Evolutionary conservation across 2,797 vertebrate genomes (phyloP).

Genomic region (Scolopax rusticola): DNA sequence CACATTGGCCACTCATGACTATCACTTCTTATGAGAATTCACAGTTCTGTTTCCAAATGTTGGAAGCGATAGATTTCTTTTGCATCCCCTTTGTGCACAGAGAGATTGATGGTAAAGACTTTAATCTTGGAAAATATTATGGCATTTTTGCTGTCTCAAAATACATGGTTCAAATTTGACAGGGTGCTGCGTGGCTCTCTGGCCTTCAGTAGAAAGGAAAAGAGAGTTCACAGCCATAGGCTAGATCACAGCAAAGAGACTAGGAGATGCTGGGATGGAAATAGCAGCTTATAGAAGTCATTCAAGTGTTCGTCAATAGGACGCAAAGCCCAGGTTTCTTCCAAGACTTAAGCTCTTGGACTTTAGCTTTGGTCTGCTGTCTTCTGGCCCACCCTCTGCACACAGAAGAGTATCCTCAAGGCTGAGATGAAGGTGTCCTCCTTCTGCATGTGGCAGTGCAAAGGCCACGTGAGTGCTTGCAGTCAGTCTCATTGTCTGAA

Average conservation of each 20-base stretch:
- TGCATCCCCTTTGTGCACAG: neutral
- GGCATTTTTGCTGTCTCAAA: neutral
- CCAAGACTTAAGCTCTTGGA: neutral
- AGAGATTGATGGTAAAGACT: neutral
- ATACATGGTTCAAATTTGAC: neutral
- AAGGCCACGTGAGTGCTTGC: accelerated
- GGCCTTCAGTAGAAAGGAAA: neutral
- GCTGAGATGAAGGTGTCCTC: neutral
- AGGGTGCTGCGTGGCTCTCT: neutral
- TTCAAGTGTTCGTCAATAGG: neutral
- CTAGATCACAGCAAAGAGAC: neutral
- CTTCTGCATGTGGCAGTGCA: accelerated
- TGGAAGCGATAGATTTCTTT: neutral
- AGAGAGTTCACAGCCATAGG: neutral
- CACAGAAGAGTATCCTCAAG: neutral
- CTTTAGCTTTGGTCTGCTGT: neutral
- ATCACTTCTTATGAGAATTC: neutral
- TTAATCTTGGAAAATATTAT: neutral
- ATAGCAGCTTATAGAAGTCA: neutral
- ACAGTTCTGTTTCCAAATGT: neutral
- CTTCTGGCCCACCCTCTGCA: neutral
- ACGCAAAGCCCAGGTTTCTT: neutral
- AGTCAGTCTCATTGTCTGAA: neutral
- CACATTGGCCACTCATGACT: neutral
- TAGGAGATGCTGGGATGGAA: neutral